Percentiles rank a stretch among this genome's conserved stretches.
Evolutionary conservation across 2,113 vertebrate genomes (phyloP).

Genomic region (Noctilio leporinus): DNA sequence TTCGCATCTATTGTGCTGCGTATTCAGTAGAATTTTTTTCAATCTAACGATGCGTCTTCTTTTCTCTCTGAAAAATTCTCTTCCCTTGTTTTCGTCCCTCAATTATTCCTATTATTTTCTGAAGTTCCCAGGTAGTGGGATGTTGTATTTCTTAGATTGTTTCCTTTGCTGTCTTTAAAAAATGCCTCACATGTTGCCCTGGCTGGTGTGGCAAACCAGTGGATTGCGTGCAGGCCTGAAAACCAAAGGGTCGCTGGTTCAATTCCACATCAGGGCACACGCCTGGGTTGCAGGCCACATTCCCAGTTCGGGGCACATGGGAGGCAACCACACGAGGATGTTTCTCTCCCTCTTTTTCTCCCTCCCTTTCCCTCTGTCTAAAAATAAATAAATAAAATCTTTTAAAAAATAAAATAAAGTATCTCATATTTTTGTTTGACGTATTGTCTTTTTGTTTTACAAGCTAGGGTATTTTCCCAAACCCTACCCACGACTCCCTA

Average conservation of each 20-base stretch:
- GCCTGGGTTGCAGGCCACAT: no score
- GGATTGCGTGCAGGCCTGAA: no score
- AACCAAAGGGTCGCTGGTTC: no score
- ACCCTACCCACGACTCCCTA: not conserved
- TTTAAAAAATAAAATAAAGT: not conserved
- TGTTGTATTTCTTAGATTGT: not conserved
- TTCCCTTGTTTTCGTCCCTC: not conserved
- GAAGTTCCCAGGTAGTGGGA: not conserved
- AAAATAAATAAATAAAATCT: no score
- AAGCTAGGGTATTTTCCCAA: not conserved
- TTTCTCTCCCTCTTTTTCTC: no score
- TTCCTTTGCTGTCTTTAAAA: not conserved
- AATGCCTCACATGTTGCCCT: no score
- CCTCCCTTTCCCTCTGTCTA: no score
- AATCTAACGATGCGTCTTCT: not conserved
- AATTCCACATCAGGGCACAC: no score
- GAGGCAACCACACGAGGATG: no score
- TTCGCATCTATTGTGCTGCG: not conserved
- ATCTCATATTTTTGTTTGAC: not conserved
- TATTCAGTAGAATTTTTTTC: not conserved
- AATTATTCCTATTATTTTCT: not conserved
- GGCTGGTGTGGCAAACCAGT: no score
- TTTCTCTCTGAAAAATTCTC: not conserved
- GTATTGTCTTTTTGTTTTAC: not conserved
- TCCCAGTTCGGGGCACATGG: no score